Evolutionary conservation across 92 coral and sea anemone genomes (phyloP), one percentile per base, ranked within the genome.

Genomic region (Galaxea fascicularis): DNA sequence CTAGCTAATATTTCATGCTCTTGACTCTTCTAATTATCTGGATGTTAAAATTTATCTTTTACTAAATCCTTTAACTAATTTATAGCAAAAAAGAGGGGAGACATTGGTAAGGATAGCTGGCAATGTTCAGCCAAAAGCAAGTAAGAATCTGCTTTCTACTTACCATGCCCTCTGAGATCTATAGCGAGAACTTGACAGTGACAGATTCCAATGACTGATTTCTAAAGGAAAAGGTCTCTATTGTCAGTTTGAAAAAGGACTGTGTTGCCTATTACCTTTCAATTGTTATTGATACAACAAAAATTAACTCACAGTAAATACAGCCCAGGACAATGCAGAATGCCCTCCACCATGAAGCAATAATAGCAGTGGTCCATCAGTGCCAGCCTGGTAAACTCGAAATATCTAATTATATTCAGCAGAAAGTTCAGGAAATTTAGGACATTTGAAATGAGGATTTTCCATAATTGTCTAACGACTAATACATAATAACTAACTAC

Each of bases 281-380:
- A 35, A 35, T 35, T 35, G 41, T 35, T 6, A 35, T 2, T 2
- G 39, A 24, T 35, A 6, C 29, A 54, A 9, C 5, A 26, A 0
- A 26, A 11, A 7, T 25, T 51, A 15, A 90, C 98, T 75, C 63
- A 93, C 96, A 2, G 97, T 89, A 59, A 94, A 94, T 77, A 97
- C 88, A 47, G 99, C 90, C 99, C 99, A 97, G 15, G 99, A 91
- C 14, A 97, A 81, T 62, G 99, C 99, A 24, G 99, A 97, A 77
- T 95, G 98, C 21, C 99, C 99, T 28, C 99, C 99, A 59, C 99
- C 99, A 89, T 97, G 99, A 22, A 97, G 77, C 46, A 95, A 80
- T 52, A 97, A 67, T 54, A 97, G 71, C 7, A 97, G 58, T 8
- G 99, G 99, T 10, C 97, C 99, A 56, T 47, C 71, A 58, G 73